Percentiles rank a stretch among this genome's conserved stretches.
Evolutionary conservation across 2,113 vertebrate genomes (phyloP).

Genomic region (Thermophis baileyi): DNA sequence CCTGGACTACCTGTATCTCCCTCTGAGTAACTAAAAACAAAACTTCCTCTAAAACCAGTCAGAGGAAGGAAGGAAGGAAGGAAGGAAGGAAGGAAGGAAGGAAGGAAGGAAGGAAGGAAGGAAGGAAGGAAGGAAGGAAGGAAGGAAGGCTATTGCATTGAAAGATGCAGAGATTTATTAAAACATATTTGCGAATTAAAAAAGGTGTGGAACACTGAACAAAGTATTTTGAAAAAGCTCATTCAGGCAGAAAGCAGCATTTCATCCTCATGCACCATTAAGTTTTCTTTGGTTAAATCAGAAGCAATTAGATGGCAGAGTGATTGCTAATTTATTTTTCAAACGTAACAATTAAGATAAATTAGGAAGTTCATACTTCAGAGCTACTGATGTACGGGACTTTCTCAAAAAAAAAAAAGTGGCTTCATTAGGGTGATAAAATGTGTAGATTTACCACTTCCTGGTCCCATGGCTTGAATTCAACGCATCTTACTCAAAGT

Average conservation of each 20-base stretch:
- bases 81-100: no score
- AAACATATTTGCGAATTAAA: not conserved
- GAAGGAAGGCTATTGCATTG: not conserved
- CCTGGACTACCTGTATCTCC: not conserved
- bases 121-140: no score
- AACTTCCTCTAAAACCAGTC: not conserved
- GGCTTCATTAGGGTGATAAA: not conserved
- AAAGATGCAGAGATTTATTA: not conserved
- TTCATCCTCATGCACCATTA: not conserved
- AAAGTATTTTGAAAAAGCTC: not conserved
- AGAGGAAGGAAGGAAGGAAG: no score
- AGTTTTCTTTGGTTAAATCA: not conserved
- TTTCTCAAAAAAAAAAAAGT: not conserved
- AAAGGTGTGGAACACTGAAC: not conserved
- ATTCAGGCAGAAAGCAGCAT: not conserved
- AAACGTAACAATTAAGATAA: constrained; percentile 15
- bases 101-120: no score
- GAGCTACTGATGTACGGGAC: not conserved
- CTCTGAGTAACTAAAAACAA: not conserved
- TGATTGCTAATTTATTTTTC: not conserved
- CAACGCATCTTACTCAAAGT: not conserved
- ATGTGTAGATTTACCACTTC: not conserved
- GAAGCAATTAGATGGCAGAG: not conserved
- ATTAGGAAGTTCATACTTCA: not conserved
- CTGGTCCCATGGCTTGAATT: not conserved